A percentile compares a stretch with the other conserved stretches of the same genome.
Evolutionary conservation across 2,113 vertebrate genomes (phyloP).

Genomic region (Pipa parva): DNA sequence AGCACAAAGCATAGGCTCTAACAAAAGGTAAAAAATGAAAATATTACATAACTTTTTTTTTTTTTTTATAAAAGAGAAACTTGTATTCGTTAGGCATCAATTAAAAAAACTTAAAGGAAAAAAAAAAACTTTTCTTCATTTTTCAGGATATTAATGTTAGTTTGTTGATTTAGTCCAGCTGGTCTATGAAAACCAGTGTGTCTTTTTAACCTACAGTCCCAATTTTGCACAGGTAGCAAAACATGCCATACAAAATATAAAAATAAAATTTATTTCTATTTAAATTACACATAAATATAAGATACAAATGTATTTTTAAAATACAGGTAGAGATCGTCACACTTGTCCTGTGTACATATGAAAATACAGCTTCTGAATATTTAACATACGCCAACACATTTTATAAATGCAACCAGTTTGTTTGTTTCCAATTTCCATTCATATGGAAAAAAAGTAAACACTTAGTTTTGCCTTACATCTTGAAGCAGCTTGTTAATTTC

Average conservation of each 20-base stretch:
- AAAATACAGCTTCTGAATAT: constrained; percentile 91
- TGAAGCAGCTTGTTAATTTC: constrained; percentile 97
- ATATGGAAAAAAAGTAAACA: constrained; percentile 57
- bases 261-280: constrained; percentile 96
- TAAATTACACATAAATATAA: constrained; percentile 99
- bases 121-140: not conserved
- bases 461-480: constrained; percentile 89
- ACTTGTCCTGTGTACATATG: constrained; percentile 95
- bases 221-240: constrained; percentile 62
- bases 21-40: not conserved
- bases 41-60: not conserved
- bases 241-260: constrained; percentile 85
- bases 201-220: constrained; percentile 32
- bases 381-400: constrained; percentile 98
- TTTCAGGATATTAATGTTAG: no score
- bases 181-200: constrained; percentile 34
- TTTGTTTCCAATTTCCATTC: constrained; percentile 60
- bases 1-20: not conserved
- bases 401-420: constrained; percentile 89
- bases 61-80: not conserved
- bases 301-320: constrained; percentile 99
- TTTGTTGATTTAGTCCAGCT: constrained; percentile 11
- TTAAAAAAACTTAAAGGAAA: not conserved
- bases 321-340: constrained; percentile 99
- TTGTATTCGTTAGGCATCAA: not conserved